Evolutionary conservation across 1,140 invertebrate genomes (phyloP).

Genomic region (Chrysopa pallens): DNA sequence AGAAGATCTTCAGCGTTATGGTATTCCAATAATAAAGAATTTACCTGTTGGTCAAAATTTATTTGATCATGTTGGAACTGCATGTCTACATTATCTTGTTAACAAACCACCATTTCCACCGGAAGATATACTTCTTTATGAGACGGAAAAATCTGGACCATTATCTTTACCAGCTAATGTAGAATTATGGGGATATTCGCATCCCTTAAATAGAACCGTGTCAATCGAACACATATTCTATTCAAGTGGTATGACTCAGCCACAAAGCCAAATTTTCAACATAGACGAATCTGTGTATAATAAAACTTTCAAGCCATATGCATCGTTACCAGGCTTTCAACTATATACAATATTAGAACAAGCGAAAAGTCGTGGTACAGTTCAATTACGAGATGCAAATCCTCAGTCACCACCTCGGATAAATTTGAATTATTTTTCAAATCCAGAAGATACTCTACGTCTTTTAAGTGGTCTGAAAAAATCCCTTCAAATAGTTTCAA

Average conservation of each 20-base stretch:
- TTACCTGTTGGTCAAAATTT: conserved; percentile 42
- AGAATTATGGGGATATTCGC: conserved; percentile 1
- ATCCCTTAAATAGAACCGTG: background rate
- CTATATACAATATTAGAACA: no score
- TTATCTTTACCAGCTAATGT: background rate
- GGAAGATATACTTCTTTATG: background rate
- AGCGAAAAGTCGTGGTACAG: no score
- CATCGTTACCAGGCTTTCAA: no score
- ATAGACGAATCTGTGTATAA: no score
- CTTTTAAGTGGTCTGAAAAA: conserved; percentile 26
- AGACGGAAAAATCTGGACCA: background rate
- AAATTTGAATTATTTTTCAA: conserved; percentile 36
- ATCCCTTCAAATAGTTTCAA: conserved; percentile 17
- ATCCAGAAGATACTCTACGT: no score
- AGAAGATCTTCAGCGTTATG: conserved; percentile 40
- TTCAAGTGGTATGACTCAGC: no score
- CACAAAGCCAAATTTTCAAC: background rate
- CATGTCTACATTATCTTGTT: background rate
- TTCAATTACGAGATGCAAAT: no score
- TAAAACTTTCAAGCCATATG: no score
- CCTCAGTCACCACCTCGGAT: conserved; percentile 32
- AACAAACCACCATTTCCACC: background rate
- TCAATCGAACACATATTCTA: background rate
- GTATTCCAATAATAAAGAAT: conserved; percentile 35
- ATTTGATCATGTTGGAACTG: conserved; percentile 33